Base-by-base conservation (phyloP, 2,888 invertebrate genomes). In the Lapara coniferarum region DNA sequence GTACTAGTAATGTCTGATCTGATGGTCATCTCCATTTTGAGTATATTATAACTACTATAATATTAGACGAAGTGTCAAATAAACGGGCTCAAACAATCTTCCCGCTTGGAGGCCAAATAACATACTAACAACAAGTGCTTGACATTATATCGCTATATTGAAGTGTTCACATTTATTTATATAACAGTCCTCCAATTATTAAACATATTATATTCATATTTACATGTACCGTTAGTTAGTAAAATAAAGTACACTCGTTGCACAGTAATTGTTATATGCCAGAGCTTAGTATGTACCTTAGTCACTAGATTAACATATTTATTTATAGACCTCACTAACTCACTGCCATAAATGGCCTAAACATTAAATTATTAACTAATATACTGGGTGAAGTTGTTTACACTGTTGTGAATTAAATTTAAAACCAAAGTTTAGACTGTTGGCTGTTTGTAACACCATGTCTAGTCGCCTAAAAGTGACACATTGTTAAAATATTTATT, bases 391-490 rank as follows among this genome's bases (percentile, higher is more conserved):
- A 78, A 77, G 78, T 79, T 78, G 75, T 75, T 78, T 75, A 77
- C 72, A 81, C 82, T 86, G 87, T 89, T 89, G 88, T 88, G 84
- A 86, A 79, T 78, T 78, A 74, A 72, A 78, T 81, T 77, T 73
- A 80, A 82, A 90, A 91, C 93, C 91, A 93, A 93, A 92, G 92
- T 90, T 83, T 84, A 83, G 85, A 87, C 83, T 78, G 82, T 85
- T 82, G 89, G 87, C 81, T 87, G 89, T 90, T 89, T 86, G 80
- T 82, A 85, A 84, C 83, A 83, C 83, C 78, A 81, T 78, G 89
- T 88, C 88, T 92, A 91, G 90, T 91, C 89, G 85, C 85, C 85
- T 85, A 85, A 84, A 80, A 85, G 84, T 87, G 82, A 86, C 71
- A 74, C 81, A 80, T 77, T 81, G 78, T 82, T 80, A 74, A 84